Evolutionary conservation across 2,797 vertebrate species (phyloP).

Genomic region (Hyperoplus immaculatus): DNA sequence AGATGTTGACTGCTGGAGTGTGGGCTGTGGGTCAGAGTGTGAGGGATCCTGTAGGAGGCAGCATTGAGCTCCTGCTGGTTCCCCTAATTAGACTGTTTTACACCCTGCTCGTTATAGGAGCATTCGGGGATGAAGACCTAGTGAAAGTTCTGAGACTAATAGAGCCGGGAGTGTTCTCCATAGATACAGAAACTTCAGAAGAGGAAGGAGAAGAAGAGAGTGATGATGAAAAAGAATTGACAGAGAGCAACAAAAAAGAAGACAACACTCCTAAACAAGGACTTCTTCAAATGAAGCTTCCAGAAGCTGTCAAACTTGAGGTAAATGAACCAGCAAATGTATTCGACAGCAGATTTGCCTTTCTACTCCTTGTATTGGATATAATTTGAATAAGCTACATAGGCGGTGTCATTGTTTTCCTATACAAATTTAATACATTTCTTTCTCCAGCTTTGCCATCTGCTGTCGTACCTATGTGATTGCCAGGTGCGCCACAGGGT

Average conservation of each 20-base stretch:
- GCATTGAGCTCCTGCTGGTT: conserved; percentile 92
- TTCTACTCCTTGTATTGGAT: neutral
- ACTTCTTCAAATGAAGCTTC: conserved; percentile 95
- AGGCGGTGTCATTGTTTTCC: neutral
- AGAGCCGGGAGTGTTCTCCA: conserved; percentile 89
- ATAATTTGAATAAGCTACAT: neutral
- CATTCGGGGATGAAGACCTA: conserved; percentile 90
- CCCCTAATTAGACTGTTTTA: conserved; percentile 93
- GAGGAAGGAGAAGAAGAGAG: conserved; percentile 58
- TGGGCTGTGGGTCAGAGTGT: conserved; percentile 87
- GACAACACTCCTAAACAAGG: conserved; percentile 83
- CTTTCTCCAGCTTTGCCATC: conserved; percentile 89
- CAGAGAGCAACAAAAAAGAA: conserved; percentile 19
- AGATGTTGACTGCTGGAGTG: conserved; percentile 92
- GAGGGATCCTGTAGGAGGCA: conserved; percentile 94
- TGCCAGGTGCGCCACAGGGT: conserved; percentile 93
- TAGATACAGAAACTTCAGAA: conserved; percentile 44
- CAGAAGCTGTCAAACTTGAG: conserved; percentile 95
- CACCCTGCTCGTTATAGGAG: conserved; percentile 91
- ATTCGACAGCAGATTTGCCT: neutral
- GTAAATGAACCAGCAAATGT: conserved; percentile 69
- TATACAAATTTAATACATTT: neutral
- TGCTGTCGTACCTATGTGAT: conserved; percentile 94
- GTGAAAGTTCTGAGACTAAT: conserved; percentile 89
- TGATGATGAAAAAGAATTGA: conserved; percentile 46